Evolutionary conservation across 2,113 vertebrate species (phyloP).

Genomic region (Corvus hawaiiensis): DNA sequence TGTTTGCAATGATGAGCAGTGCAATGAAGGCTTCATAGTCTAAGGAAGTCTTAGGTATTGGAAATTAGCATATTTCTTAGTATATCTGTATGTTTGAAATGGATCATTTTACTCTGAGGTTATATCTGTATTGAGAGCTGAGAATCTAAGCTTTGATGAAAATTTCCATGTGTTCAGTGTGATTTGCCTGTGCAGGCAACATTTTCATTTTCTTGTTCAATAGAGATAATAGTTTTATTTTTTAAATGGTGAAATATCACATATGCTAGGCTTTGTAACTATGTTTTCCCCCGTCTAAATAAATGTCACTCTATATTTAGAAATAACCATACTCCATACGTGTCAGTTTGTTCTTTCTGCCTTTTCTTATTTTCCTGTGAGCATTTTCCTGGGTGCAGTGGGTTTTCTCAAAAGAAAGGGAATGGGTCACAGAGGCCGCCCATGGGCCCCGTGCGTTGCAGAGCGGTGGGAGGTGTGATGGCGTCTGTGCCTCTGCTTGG

Average conservation of each 20-base stretch:
- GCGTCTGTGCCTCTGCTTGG: accelerated
- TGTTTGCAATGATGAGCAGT: background rate
- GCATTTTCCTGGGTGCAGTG: background rate
- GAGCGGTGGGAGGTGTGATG: background rate
- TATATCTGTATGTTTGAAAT: background rate
- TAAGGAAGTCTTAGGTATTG: background rate
- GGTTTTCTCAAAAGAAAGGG: background rate
- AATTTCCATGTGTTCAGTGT: background rate
- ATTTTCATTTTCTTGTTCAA: background rate
- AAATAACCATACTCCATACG: background rate
- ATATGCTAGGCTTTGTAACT: background rate
- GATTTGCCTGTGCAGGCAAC: background rate
- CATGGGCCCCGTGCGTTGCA: background rate
- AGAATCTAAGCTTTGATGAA: background rate
- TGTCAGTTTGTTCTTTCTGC: background rate
- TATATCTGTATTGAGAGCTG: background rate
- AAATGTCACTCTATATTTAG: background rate
- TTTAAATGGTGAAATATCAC: background rate
- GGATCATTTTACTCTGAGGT: background rate
- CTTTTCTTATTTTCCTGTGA: background rate
- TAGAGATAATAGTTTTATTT: background rate
- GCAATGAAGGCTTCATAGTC: background rate
- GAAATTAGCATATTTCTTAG: background rate
- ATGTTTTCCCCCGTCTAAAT: background rate
- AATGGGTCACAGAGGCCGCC: background rate